Evolutionary conservation across 2,888 invertebrate genomes (phyloP).

Genomic region (Caenorhabditis afra): DNA sequence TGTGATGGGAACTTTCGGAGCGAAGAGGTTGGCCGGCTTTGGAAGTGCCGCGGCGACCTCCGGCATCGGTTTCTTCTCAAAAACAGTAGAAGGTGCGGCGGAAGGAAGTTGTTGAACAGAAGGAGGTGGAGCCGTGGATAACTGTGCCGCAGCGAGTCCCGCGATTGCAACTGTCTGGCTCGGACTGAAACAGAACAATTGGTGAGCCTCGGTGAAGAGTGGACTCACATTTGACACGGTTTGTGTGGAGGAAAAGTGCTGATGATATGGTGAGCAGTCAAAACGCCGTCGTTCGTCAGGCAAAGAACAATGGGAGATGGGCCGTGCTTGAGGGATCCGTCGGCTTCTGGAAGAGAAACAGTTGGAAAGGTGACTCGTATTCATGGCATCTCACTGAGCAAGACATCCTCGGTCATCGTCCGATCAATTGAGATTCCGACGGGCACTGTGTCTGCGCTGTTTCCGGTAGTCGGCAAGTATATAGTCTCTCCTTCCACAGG

Average conservation of each 20-base stretch:
- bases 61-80: constrained; percentile 15
- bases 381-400: constrained; percentile 15
- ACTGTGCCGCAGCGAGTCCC: neutral
- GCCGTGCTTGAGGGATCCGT: constrained; percentile 41
- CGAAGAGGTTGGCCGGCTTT: neutral
- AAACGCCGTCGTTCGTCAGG: constrained; percentile 63
- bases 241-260: constrained; percentile 25
- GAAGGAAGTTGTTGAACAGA: neutral
- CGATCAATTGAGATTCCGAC: constrained; percentile 68
- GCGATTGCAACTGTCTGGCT: constrained; percentile 23
- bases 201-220: neutral
- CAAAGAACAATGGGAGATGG: constrained; percentile 60
- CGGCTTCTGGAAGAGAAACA: constrained; percentile 26
- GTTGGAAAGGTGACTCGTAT: too few relatives aligned
- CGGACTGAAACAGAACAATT: constrained; percentile 22
- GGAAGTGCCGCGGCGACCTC: neutral
- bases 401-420: constrained; percentile 54
- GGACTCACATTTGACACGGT: constrained; percentile 35
- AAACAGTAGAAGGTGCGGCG: constrained; percentile 17
- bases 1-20: neutral
- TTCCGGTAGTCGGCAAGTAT: constrained; percentile 63
- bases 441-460: constrained; percentile 63
- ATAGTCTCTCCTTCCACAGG: constrained; percentile 59
- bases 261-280: constrained; percentile 60
- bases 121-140: neutral